Base-by-base conservation (phyloP, 1,140 invertebrate species). In the Coenobita brevimanus region DNA sequence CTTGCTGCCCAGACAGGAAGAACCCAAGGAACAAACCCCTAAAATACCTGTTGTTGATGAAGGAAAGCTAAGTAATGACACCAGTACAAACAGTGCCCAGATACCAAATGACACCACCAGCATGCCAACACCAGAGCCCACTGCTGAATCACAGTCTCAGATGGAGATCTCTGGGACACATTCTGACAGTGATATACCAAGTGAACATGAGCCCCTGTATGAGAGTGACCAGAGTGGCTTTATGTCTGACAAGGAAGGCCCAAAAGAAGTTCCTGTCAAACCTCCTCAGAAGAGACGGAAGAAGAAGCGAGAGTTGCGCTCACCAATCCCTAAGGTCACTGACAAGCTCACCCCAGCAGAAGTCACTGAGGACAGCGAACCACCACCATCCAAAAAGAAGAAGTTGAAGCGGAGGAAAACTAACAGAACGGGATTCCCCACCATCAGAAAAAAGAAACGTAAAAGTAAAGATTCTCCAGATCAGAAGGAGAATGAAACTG, bases 341-440 rank as follows among this genome's bases (percentile, higher is more conserved):
- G 78, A 89, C 38, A 83, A 89, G 54, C 71, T 46, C n/a, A 50
- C 76, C 24, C 84, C 91, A 21, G 85, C 81, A 17, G 90, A 90
- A 67, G 86, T 86, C 24, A 78, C 75, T 38, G 82, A 81, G 50
- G 84, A 86, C 36, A 79, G 84, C 79, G 80, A 86, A 17, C 84
- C 84, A 4, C 78, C 82, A 17, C 89, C 87, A 27, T 54, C 73
- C 38, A 84, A 86, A 30, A 91, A 90, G 54, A 89, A 89, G 67
- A 90, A 91, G 69, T 75, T 89, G 27, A 94, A 96, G 78, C 95
- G 96, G 75, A 95, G 97, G 92, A 94, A 95, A 6, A 95, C 96
- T 17, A 98, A 97, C 92, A 94, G 96, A 90, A 97, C 97, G 15
- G 97, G 97, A 8, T 97, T 97, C 92, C 97, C 97, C 0, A 96